Evolutionary conservation across 2,888 invertebrate species (phyloP), one percentile per base, ranked within the genome.

Genomic region (Sarcophaga rosellei): DNA sequence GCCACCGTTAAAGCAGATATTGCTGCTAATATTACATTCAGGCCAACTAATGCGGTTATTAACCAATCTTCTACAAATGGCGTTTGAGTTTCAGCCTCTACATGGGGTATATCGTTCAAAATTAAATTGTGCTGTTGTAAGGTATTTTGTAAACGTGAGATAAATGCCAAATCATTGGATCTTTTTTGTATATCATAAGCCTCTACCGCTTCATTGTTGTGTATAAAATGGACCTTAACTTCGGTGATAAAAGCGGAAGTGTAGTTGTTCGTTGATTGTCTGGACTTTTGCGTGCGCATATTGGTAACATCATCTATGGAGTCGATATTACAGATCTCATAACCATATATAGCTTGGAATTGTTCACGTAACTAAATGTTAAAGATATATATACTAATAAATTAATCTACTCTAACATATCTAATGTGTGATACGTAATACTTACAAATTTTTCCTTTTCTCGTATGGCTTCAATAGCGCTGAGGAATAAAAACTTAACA

Each of bases 311-410:
- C 88, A 93, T 66, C 90, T 78, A 95, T 94, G 81, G 94, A 94
- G 91, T 95, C 95, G 84, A 95, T 94, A 91, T 95, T 94, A 90
- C 95, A 95, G 62, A 92, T 93, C 92, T 94, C 93, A 93, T 94
- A 94, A 44, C 90, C 89, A 91, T 95, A 95, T 4, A 93, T 93
- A 2, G 91, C 88, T 35, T 94, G 91, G 88, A 96, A 94, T 11
- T 94, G 94, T 21, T 93, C 89, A 23, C 94, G 94, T 74, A 95
- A 94, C 95, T 95, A 90, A 15, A 77, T 45, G 62, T 20, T 35
- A 23, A 62, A 17, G 23, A 25, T n/a, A n/a, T n/a, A n/a, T n/a
- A 68, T 10, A n/a, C 8, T 5, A 53, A 65, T 21, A 21, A 17
- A n/a, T 65, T 65, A 2, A n/a, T 25, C 15, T 12, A 53, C 4